Percentiles rank a stretch among this genome's conserved stretches.
Evolutionary conservation across 2,888 invertebrate species (phyloP).

Genomic region (Anthoptus insignis): DNA sequence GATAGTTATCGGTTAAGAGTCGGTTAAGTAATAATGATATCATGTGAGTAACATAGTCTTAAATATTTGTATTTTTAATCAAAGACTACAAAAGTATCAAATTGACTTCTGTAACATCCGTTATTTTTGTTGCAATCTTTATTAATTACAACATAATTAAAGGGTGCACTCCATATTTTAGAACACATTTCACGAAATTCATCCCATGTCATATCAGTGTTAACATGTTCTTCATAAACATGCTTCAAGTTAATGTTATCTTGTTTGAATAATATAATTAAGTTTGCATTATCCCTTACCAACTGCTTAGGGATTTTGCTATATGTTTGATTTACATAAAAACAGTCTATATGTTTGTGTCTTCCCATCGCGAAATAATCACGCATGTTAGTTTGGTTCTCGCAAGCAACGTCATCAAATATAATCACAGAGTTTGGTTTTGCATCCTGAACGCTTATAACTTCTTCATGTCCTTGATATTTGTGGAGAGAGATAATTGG

Average conservation of each 20-base stretch:
- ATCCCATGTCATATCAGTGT: slow-evolving; percentile 33
- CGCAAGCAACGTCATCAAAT: slow-evolving; percentile 8
- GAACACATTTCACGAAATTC: slow-evolving; percentile 48
- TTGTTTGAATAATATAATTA: slow-evolving; percentile 53
- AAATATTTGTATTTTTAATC: background rate
- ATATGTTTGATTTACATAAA: background rate
- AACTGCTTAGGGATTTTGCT: slow-evolving; percentile 53
- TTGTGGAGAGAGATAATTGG: background rate
- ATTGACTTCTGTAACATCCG: background rate
- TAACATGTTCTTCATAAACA: slow-evolving; percentile 54
- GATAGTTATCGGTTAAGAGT: background rate
- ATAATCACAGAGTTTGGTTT: slow-evolving; percentile 38
- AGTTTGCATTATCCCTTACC: slow-evolving; percentile 50
- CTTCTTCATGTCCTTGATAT: background rate
- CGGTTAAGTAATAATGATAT: background rate
- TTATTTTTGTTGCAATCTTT: slow-evolving; percentile 8
- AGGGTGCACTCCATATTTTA: slow-evolving; percentile 31
- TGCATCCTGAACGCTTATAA: slow-evolving; percentile 17
- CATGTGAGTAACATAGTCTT: background rate
- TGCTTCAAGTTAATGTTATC: slow-evolving; percentile 45
- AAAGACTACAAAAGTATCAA: background rate
- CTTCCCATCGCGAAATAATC: slow-evolving; percentile 40
- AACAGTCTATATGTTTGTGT: slow-evolving; percentile 35
- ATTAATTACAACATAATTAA: slow-evolving; percentile 2
- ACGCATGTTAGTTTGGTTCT: slow-evolving; percentile 37